These are phyloP conservation scores for Apomyelois bistriatella DNA, from an alignment of 2,888 invertebrate species.

Conservation along the genomic window DNA sequence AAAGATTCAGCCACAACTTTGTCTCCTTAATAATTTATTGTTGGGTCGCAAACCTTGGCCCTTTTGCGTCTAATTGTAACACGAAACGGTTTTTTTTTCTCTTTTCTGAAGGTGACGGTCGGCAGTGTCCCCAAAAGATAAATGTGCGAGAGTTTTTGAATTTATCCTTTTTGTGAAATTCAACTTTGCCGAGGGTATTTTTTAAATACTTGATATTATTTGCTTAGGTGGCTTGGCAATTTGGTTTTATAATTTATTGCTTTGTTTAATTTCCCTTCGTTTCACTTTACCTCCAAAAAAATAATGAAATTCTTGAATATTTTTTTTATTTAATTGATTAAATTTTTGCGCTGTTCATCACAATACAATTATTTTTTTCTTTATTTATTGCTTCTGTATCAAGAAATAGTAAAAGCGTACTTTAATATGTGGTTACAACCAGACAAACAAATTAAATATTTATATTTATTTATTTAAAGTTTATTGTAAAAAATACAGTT, in stretches of 20 bases:
- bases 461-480: too few relatives aligned
- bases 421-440: too few relatives aligned
- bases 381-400: too few relatives aligned
- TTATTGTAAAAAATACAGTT: too few relatives aligned
- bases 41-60: slow-evolving; percentile 34
- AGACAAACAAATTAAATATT: too few relatives aligned
- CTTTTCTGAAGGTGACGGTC: slow-evolving; percentile 42
- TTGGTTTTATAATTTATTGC: neutral
- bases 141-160: slow-evolving; percentile 14
- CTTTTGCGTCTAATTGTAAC: slow-evolving; percentile 58
- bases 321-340: too few relatives aligned
- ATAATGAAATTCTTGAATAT: too few relatives aligned
- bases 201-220: neutral
- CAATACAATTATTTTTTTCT: too few relatives aligned
- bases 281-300: neutral
- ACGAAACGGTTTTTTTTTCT: slow-evolving; percentile 34
- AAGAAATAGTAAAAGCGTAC: too few relatives aligned
- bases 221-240: neutral
- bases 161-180: neutral
- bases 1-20: slow-evolving; percentile 44
- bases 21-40: slow-evolving; percentile 60
- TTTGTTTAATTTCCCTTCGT: neutral
- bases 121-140: slow-evolving; percentile 23
- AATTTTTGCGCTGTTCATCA: too few relatives aligned
- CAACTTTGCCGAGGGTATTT: neutral